These are phyloP conservation scores for Ethmia dodecea DNA, from an alignment of 2,888 invertebrate species.

Conservation along the genomic window DNA sequence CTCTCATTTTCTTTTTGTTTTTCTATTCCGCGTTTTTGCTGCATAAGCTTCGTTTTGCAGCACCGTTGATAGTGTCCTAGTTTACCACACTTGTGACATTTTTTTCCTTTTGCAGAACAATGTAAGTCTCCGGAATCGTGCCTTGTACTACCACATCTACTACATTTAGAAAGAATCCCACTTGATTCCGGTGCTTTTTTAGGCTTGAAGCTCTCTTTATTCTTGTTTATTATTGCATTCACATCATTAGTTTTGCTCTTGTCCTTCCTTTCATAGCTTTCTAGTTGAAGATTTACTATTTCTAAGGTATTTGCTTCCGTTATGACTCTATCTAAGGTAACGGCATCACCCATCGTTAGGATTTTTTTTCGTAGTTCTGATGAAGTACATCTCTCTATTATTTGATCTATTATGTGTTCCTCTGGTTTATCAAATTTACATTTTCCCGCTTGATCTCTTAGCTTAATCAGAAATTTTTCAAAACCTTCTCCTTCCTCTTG, in stretches of 20 bases:
- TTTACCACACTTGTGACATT: constrained; percentile 7
- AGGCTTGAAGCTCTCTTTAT: background rate
- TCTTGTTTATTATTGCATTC: background rate
- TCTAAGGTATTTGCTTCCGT: background rate
- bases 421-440: constrained; percentile 4
- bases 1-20: background rate
- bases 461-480: constrained; percentile 14
- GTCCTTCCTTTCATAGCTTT: background rate
- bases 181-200: background rate
- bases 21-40: background rate
- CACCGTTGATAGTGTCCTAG: constrained; percentile 8
- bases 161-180: constrained; percentile 3
- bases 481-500: constrained; percentile 16
- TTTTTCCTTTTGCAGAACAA: constrained; percentile 15
- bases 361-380: constrained; percentile 18
- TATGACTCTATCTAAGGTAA: background rate
- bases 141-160: constrained; percentile 7
- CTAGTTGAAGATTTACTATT: background rate
- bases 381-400: constrained; percentile 18
- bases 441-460: constrained; percentile 7
- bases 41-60: background rate
- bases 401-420: constrained; percentile 18
- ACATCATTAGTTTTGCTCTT: background rate
- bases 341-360: constrained; percentile 13
- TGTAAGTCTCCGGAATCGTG: constrained; percentile 4